These are phyloP conservation scores for Tetraneura akinire DNA, from an alignment of 1,140 invertebrate species.

Conservation along the genomic window DNA sequence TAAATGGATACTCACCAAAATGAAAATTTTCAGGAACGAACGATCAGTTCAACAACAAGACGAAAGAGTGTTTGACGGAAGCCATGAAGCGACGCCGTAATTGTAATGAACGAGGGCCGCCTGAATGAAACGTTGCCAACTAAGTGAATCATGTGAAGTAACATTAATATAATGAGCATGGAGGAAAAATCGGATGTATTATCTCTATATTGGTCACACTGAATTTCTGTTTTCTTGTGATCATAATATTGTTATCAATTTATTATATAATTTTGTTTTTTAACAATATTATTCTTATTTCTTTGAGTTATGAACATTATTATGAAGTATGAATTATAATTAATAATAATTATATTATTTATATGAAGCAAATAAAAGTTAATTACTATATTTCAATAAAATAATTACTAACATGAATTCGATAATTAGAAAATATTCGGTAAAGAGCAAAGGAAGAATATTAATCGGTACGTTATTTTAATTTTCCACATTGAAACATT, in stretches of 20 bases:
- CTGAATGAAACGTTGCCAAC: neutral
- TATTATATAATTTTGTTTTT: no score
- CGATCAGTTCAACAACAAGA: neutral
- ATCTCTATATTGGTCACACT: neutral
- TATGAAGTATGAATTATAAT: neutral
- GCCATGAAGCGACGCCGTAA: neutral
- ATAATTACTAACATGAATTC: constrained; percentile 11
- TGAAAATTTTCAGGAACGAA: neutral
- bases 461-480: constrained; percentile 25
- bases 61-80: neutral
- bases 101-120: neutral
- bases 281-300: no score
- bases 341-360: neutral
- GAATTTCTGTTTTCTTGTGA: neutral
- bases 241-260: no score
- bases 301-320: no score
- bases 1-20: constrained; percentile 17
- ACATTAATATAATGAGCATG: neutral
- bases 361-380: neutral
- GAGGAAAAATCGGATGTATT: neutral
- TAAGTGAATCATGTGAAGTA: rapidly evolving
- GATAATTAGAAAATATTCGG: neutral
- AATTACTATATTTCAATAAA: neutral
- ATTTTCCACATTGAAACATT: no score
- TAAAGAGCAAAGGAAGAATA: constrained; percentile 5